Evolutionary conservation across 2,797 vertebrate genomes (phyloP).

Genomic region (Peromyscus eremicus): DNA sequence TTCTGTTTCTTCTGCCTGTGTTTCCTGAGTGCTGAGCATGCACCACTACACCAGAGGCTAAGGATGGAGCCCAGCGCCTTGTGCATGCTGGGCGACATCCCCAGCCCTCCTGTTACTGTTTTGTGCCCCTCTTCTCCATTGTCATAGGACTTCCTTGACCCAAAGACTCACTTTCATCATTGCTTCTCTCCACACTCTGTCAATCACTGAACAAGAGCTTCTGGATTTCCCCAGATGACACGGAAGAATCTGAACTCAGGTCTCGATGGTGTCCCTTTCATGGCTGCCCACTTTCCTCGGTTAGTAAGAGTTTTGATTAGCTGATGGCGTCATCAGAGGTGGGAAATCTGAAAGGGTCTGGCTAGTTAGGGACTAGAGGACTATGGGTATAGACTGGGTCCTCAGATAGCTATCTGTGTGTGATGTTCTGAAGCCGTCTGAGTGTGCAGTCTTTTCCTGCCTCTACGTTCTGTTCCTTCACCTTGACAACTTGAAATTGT

Average conservation of each 20-base stretch:
- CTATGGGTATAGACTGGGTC: background rate
- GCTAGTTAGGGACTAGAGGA: background rate
- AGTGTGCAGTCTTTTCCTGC: background rate
- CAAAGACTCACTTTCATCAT: background rate
- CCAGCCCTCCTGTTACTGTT: background rate
- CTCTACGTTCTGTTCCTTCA: background rate
- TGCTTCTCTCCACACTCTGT: background rate
- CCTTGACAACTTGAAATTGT: background rate
- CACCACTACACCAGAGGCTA: background rate
- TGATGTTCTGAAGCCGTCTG: background rate
- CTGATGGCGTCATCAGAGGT: background rate
- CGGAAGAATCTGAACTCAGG: background rate
- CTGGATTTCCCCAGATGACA: background rate
- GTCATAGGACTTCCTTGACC: conserved; percentile 1
- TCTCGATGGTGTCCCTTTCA: background rate
- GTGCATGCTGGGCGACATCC: background rate
- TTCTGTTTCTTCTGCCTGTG: background rate
- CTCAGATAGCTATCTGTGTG: background rate
- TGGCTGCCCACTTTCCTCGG: background rate
- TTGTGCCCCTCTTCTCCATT: background rate
- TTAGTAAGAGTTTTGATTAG: background rate
- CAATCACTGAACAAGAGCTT: background rate
- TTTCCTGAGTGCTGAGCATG: background rate
- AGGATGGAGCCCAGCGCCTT: background rate
- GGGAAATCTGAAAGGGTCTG: background rate